Evolutionary conservation across 2,113 vertebrate genomes (phyloP), one percentile per base, ranked within the genome.

Genomic region (Rhea americana): DNA sequence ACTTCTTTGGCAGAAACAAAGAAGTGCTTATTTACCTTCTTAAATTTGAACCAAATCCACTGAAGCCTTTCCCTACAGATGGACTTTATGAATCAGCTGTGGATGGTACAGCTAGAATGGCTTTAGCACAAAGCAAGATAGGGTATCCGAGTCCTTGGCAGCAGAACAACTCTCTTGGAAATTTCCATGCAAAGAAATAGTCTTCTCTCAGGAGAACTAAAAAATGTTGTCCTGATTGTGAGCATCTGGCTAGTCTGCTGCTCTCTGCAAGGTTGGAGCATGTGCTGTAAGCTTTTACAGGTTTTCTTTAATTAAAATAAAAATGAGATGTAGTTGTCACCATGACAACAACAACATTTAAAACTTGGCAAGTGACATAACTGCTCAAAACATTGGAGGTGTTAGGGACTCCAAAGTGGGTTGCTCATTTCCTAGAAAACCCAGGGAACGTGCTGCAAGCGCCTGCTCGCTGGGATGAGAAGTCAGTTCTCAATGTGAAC

Each of bases 281-380:
- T 0, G 1, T 58, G 25, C 79, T 87, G 65, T 86, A 59, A 74
- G 82, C 65, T 56, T 41, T 51, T 6, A 1, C 47, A 24, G 28
- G 7, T 25, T 91, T 51, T 28, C 71, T 83, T 94, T 94, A 89
- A 96, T 96, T 94, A 95, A 94, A 78, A 78, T 11, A 61, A 28
- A 93, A 90, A 82, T 37, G 79, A 96, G 65, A 56, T 78, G 26
- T 16, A 58, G 78, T 55, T 3, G 1, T 94, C 89, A 45, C 93
- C 75, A 28, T 13, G 68, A 88, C 68, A 4, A 95, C 88, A 84
- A 13, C 56, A 91, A 92, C 51, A 71, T 65, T 71, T 86, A 50
- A 72, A 74, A 82, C 79, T 95, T 95, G 91, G 95, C 85, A 83
- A 53, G 85, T 90, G 76, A 70, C 0, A 3, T 67, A 85, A 85